phyloP scores from a whole-genome alignment of 2,888 invertebrate genomes.

The Tupiocoris notatus region DNA sequence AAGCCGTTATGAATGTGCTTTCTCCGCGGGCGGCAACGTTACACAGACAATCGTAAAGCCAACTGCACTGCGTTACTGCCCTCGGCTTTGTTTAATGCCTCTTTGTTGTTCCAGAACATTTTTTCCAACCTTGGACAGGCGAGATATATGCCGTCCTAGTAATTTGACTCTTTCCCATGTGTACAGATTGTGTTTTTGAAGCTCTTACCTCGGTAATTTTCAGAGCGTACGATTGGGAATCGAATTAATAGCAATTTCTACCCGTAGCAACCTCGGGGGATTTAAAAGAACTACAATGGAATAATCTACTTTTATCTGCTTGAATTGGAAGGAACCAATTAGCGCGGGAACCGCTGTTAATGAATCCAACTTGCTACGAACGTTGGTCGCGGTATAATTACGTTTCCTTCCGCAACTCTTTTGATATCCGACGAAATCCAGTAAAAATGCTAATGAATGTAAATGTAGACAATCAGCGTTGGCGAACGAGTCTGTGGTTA shows the following conservation, averaged over 20 bases:
- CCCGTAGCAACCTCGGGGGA: too few relatives aligned
- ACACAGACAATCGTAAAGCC: slow-evolving; percentile 19
- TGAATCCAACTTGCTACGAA: background rate
- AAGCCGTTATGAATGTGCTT: slow-evolving; percentile 31
- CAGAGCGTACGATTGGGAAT: too few relatives aligned
- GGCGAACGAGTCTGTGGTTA: background rate
- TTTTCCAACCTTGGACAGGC: background rate
- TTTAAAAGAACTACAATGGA: too few relatives aligned
- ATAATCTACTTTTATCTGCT: too few relatives aligned
- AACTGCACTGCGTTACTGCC: slow-evolving; percentile 19
- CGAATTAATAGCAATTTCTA: too few relatives aligned
- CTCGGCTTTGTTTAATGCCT: background rate
- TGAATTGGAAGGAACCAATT: too few relatives aligned
- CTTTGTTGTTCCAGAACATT: too few relatives aligned
- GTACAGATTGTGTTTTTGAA: too few relatives aligned
- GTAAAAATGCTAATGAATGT: background rate
- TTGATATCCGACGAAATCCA: background rate
- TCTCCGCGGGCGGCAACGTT: slow-evolving; percentile 15
- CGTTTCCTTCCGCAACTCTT: background rate
- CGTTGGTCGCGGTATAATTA: background rate
- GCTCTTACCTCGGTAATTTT: too few relatives aligned
- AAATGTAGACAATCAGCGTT: background rate
- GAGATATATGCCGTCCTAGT: background rate
- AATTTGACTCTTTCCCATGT: background rate
- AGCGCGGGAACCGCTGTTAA: too few relatives aligned